Base-by-base conservation (phyloP, 2,797 vertebrate species). In the Lutjanus campechanus region DNA sequence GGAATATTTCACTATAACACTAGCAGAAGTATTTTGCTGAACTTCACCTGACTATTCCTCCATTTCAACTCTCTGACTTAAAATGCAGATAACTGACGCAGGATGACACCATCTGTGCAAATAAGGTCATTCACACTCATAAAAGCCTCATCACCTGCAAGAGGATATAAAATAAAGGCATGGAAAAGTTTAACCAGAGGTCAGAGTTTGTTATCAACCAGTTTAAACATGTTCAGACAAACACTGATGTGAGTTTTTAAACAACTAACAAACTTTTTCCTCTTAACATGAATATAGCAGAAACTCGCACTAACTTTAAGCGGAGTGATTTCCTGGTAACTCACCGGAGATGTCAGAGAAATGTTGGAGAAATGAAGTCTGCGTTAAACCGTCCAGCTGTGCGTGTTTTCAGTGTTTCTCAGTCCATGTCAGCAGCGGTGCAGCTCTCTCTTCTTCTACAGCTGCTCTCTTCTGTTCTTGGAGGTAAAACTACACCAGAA, bases 381-480 rank as follows among this genome's bases (percentile, higher is more conserved):
- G 8, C 7, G 17, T 29, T 16, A 2, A 41, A 10, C 12, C 19
- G 12, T 4, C 7, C 55, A 56, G 61, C 73, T 54, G 54, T 17
- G 55, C 0, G 20, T 22, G 20, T 43, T 41, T 56, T 43, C 53
- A 43, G 67, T 1, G 4, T 5, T 36, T n/a, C 29, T 90, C 77
- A 89, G 90, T 86, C 88, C 91, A 89, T 87, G 0, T 0, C 68
- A 2, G 25, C 20, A 0, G n/a, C 1, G 59, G 17, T 36, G 19
- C 7, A 7, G 1, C 11, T 66, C 62, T 0, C 11, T 16, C 61
- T 40, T 17, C 8, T 8, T 15, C 11, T 0, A 55, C 62, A n/a
- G 82, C 62, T 29, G 22, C 41, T 0, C 10, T 40, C 73, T 22
- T 82, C 15, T 40, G 79, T 15, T 77, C 64, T 11, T 80, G 25